Conservation (phyloP, 2,113 vertebrate genomes). For the Limanda limanda region DNA sequence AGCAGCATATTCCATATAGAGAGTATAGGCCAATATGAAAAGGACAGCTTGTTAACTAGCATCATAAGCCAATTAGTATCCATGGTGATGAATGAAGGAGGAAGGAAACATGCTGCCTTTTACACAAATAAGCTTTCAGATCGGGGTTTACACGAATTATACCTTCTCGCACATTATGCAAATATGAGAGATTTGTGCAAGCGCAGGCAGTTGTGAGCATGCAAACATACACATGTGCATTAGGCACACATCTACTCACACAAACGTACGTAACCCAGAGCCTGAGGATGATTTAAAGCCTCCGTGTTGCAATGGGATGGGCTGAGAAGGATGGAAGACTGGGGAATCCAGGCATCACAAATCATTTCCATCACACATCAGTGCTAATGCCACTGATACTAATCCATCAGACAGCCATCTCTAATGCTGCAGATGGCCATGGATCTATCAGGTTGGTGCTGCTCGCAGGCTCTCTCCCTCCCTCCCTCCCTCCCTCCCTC, state of each 20-base stretch:
- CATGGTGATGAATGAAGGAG: conserved; percentile 53
- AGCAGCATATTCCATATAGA: conserved; percentile 20
- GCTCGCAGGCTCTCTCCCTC: not conserved
- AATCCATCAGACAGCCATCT: conserved; percentile 64
- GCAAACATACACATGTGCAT: not conserved
- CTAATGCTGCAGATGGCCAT: conserved; percentile 46
- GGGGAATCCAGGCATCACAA: conserved; percentile 59
- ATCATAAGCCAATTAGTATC: conserved; percentile 64
- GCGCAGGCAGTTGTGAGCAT: not conserved
- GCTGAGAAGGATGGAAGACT: conserved; percentile 43
- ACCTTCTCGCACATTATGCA: conserved; percentile 1
- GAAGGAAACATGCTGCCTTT: conserved; percentile 24
- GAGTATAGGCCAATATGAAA: conserved; percentile 23
- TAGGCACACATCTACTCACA: not conserved
- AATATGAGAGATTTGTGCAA: conserved; percentile 23
- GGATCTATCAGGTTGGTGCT: conserved; percentile 40
- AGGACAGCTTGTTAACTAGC: conserved; percentile 38
- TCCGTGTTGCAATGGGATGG: conserved; percentile 46
- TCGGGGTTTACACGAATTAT: conserved; percentile 16
- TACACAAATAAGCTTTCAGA: conserved; percentile 37
- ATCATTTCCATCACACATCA: conserved; percentile 68
- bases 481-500: not conserved
- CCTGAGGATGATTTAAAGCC: conserved; percentile 42
- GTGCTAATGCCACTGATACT: conserved; percentile 52
- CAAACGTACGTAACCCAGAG: not conserved